Percentiles rank a stretch among this genome's conserved stretches.
phyloP scores from a whole-genome alignment of 2,888 invertebrate species.

The Drosophila subquinaria region DNA sequence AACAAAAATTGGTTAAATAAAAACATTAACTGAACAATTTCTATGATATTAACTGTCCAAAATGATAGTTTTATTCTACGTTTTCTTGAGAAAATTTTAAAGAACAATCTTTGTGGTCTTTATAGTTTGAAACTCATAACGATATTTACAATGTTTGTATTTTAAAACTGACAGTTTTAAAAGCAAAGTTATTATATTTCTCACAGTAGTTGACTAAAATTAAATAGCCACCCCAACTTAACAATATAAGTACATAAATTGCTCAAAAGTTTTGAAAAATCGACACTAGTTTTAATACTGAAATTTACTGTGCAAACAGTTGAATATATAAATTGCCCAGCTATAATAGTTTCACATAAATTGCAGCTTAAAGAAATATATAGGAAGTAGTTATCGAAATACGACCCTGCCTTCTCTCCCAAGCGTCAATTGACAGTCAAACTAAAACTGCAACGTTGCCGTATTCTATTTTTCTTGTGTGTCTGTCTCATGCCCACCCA shows the following conservation, averaged over 20 bases:
- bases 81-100: background rate
- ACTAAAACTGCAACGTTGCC: constrained; percentile 12
- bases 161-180: too few relatives aligned
- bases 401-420: background rate
- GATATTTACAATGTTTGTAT: too few relatives aligned
- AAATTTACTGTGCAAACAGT: background rate
- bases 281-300: too few relatives aligned
- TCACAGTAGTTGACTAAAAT: too few relatives aligned
- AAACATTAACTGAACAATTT: background rate
- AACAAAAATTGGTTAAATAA: background rate
- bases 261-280: too few relatives aligned
- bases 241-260: too few relatives aligned
- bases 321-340: background rate
- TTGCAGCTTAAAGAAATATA: background rate
- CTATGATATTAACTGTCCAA: background rate
- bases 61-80: background rate
- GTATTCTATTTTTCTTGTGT: background rate
- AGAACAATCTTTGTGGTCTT: background rate
- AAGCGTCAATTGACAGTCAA: constrained; percentile 2
- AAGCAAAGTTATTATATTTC: too few relatives aligned
- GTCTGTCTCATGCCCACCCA: background rate
- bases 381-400: constrained; percentile 12
- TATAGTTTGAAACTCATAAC: background rate
- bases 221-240: too few relatives aligned
- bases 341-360: background rate